Conservation (phyloP, 2,113 vertebrate genomes). For the Poeciliopsis occidentalis region DNA sequence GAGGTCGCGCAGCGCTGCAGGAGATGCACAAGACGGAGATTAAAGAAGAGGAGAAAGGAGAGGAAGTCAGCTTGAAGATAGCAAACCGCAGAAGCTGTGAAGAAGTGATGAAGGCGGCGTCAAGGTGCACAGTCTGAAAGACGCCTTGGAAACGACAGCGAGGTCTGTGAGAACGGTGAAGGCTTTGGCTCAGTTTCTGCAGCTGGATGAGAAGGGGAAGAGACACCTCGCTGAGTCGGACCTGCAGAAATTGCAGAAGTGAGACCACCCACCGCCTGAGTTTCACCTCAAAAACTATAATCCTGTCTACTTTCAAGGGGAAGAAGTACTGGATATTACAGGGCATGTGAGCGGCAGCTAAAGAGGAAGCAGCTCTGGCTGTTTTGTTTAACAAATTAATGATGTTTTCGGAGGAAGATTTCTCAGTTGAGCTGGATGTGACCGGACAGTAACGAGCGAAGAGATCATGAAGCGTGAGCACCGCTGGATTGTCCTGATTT, state of each 20-base stretch:
- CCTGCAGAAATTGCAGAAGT: constrained; percentile 25
- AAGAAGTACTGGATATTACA: constrained; percentile 2
- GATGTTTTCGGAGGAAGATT: constrained; percentile 6
- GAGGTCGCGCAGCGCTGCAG: constrained; percentile 44
- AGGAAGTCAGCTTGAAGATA: constrained; percentile 56
- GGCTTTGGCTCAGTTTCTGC: background rate
- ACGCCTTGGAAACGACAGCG: constrained; percentile 19
- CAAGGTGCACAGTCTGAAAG: constrained; percentile 25
- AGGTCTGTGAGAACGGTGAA: background rate
- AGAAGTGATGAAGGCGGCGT: constrained; percentile 34
- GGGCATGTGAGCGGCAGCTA: constrained; percentile 2
- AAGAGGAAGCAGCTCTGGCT: constrained; percentile 56
- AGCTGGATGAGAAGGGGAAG: constrained; percentile 22
- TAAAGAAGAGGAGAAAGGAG: constrained; percentile 37
- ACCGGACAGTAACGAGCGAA: constrained; percentile 8
- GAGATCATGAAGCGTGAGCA: constrained; percentile 40
- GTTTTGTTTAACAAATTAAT: constrained; percentile 4
- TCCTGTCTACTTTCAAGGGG: background rate
- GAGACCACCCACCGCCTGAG: constrained; percentile 40
- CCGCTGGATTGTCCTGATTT: constrained; percentile 14
- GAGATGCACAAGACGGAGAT: constrained; percentile 25
- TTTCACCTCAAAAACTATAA: constrained; percentile 3
- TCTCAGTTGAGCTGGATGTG: background rate
- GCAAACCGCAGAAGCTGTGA: constrained; percentile 39
- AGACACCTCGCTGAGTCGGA: constrained; percentile 19